Evolutionary conservation across 2,888 invertebrate species (phyloP), one percentile per base, ranked within the genome.

Genomic region (Leucophora obtusa): DNA sequence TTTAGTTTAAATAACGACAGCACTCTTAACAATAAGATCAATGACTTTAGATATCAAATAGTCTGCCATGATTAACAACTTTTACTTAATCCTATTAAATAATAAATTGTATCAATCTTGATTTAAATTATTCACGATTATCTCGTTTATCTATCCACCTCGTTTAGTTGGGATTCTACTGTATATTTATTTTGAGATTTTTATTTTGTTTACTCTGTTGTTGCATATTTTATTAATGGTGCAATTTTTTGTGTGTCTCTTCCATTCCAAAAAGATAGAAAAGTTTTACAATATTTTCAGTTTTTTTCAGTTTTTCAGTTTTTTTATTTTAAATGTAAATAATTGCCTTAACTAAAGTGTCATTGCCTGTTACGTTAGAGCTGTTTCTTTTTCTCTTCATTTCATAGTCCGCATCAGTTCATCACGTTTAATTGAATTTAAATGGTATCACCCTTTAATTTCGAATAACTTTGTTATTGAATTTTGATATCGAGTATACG

Each of bases 341-440:
- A 80, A 80, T 80, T 75, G 75, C 71, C 68, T 75, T 68, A 71
- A 60, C 66, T 63, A 65, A 80, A 80, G 75, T 72, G 75, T 69
- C 75, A 68, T 68, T 56, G 71, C 51, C 58, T 76, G 68, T 38
- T 50, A 73, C 33, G 50, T 28, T 56, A 28, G 28, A 56, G 56
- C 28, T 24, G 21, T 28, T 56, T 28, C 24, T 24, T 54, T 28
- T 43, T 43, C 21, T 35, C 21, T 51, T 65, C 17, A 14, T 17
- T 6, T 24, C 10, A 18, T 9, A 33, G n/a, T 72, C 10, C 47
- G 66, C 68, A 62, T 56, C 51, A 78, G 62, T 63, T 62, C 51
- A 63, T 72, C 62, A 63, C 28, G 28, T 73, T 73, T 59, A 79
- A 73, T 79, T 73, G 58, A 79, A 69, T 78, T 68, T 63, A 53